phyloP scores from a whole-genome alignment of 2,113 vertebrate species.

The Solenodon paradoxus region DNA sequence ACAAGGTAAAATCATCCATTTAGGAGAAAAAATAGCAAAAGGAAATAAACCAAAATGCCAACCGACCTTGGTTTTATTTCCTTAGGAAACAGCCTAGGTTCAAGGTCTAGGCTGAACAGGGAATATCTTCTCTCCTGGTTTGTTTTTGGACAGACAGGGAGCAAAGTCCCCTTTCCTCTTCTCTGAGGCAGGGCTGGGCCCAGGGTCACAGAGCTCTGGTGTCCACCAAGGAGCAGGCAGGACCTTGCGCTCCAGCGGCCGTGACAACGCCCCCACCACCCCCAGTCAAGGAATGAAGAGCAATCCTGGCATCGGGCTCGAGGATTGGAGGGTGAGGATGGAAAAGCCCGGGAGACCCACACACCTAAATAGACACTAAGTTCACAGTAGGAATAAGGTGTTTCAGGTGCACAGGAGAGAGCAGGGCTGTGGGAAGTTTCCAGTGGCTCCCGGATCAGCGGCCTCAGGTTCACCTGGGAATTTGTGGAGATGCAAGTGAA shows the following conservation, averaged over 20 bases:
- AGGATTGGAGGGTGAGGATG: neutral
- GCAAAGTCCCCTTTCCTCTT: neutral
- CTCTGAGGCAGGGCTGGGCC: neutral
- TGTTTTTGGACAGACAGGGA: neutral
- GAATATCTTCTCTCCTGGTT: neutral
- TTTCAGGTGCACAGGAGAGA: neutral
- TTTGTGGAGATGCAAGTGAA: neutral
- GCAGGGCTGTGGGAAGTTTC: neutral
- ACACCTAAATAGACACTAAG: neutral
- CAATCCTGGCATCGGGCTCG: fast-evolving
- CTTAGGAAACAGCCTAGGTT: neutral
- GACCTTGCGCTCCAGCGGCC: neutral
- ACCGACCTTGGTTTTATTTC: neutral
- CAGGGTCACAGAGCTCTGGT: neutral
- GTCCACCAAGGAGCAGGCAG: neutral
- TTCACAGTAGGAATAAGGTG: neutral
- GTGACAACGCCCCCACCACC: neutral
- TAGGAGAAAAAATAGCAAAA: conserved; percentile 16
- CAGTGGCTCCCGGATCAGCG: neutral
- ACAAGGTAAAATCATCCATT: neutral
- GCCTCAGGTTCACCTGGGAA: neutral
- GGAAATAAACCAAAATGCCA: neutral
- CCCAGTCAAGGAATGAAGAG: neutral
- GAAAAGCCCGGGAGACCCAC: neutral
- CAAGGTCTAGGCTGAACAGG: conserved; percentile 22